Evolutionary conservation across 2,888 invertebrate species (phyloP).

Genomic region (Anagyrus pseudococci): DNA sequence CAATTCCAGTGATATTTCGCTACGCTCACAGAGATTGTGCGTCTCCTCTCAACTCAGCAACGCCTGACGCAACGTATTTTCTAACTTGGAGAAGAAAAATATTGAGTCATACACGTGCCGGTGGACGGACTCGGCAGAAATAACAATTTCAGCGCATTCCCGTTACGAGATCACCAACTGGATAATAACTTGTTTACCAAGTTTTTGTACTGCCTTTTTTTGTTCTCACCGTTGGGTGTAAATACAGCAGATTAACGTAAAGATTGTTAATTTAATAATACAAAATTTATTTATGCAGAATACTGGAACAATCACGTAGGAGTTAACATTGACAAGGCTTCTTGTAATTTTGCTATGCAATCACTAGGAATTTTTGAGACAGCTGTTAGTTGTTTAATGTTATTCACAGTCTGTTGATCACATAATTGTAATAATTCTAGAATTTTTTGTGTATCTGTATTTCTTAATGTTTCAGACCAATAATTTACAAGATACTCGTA

Average conservation of each 20-base stretch:
- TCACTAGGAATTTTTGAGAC: neutral
- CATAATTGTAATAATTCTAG: conserved; percentile 41
- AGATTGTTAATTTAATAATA: no score
- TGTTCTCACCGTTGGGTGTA: no score
- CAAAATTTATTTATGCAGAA: neutral
- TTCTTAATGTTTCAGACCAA: conserved; percentile 46
- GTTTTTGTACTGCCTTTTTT: no score
- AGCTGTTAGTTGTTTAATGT: conserved; percentile 20
- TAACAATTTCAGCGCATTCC: neutral
- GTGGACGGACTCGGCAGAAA: neutral
- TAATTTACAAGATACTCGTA: conserved; percentile 47
- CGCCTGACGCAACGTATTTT: neutral
- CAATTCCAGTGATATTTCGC: neutral
- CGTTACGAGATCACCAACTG: no score
- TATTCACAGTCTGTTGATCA: conserved; percentile 25
- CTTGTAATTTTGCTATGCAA: conserved; percentile 7
- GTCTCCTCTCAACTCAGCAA: neutral
- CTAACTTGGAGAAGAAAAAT: neutral
- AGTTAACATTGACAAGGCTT: conserved; percentile 3
- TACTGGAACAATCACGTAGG: neutral
- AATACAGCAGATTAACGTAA: no score
- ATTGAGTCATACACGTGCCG: no score
- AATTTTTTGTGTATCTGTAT: conserved; percentile 41
- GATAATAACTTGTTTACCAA: no score
- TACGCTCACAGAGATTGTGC: neutral